Percentiles rank a stretch among this genome's conserved stretches.
These are phyloP conservation scores for Acrocephalus scirpaceus DNA, from an alignment of 2,797 vertebrate species.

Conservation along the genomic window DNA sequence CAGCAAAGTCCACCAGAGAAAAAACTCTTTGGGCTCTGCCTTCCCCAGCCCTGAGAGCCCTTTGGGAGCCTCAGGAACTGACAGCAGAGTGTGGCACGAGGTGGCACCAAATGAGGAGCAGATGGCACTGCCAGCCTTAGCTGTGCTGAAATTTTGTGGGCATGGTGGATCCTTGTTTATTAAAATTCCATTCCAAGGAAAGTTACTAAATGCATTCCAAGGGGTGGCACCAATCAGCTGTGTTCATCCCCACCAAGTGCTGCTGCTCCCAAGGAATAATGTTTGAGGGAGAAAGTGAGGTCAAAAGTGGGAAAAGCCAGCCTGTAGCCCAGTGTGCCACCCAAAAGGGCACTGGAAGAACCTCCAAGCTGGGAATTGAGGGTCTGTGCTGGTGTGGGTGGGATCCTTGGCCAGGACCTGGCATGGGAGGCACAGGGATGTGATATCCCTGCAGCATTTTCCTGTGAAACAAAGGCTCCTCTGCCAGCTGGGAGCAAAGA, in stretches of 20 bases:
- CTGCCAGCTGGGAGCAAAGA: neutral
- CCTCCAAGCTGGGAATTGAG: neutral
- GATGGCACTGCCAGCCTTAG: constrained; percentile 24
- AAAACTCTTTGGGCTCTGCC: neutral
- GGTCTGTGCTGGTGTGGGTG: neutral
- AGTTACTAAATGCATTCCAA: neutral
- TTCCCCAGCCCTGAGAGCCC: constrained; percentile 16
- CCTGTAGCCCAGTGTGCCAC: neutral
- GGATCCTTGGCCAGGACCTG: rapidly evolving
- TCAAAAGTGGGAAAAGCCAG: neutral
- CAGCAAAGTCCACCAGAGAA: rapidly evolving
- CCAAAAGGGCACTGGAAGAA: neutral
- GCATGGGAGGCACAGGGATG: rapidly evolving
- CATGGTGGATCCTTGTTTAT: neutral
- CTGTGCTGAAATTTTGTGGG: neutral
- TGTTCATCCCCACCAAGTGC: neutral
- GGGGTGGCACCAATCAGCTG: neutral
- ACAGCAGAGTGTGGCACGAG: neutral
- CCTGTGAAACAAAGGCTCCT: neutral
- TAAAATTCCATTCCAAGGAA: neutral
- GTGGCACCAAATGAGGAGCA: neutral
- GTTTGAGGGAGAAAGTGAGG: neutral
- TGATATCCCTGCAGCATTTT: neutral
- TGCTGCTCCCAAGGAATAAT: neutral
- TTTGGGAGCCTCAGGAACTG: neutral